Base-by-base conservation (phyloP, 2,888 invertebrate genomes). In the Aquatica leii region DNA sequence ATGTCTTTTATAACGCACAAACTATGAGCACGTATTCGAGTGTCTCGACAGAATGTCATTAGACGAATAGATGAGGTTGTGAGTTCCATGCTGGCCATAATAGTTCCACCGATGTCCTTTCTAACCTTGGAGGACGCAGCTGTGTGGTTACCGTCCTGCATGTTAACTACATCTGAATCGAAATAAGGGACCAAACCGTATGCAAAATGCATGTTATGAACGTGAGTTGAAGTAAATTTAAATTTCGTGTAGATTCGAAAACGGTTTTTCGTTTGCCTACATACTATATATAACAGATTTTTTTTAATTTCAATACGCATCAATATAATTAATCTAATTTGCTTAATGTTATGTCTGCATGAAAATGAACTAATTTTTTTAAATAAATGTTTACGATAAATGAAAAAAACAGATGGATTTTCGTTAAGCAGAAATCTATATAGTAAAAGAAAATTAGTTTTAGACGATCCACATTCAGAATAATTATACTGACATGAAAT, bases 111-210 rank as follows among this genome's bases (percentile, higher is more conserved):
- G 59, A 65, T 65, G 65, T 61, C 65, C 62, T 62, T 52, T 54
- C 51, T 58, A 65, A 50, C 66, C 61, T 58, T 57, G 55, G 54
- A 46, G 54, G 66, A 51, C 66, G 49, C 68, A 66, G 68, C 66
- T 68, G 68, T 63, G 50, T 12, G 57, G 14, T 21, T 56, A 56
- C 58, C 41, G 57, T 58, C 56, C 61, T 61, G 68, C 60, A 68
- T 68, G 66, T 53, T 64, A 68, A 68, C 62, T 66, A 63, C 59
- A 43, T 17, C 34, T 34, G 51, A 65, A 56, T 62, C 46, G 55
- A 49, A 64, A 54, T 59, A 54, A 57, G 60, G 66, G 57, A 35
- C 35, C 59, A 63, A 54, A 52, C 34, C 56, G 51, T 64, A 64
- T 64, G 64, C 59, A 64, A 64, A 64, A 59, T 64, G 59, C 59